Evolutionary conservation across 2,888 invertebrate genomes (phyloP), one percentile per base, ranked within the genome.

Genomic region (Oligia fasciuncula): DNA sequence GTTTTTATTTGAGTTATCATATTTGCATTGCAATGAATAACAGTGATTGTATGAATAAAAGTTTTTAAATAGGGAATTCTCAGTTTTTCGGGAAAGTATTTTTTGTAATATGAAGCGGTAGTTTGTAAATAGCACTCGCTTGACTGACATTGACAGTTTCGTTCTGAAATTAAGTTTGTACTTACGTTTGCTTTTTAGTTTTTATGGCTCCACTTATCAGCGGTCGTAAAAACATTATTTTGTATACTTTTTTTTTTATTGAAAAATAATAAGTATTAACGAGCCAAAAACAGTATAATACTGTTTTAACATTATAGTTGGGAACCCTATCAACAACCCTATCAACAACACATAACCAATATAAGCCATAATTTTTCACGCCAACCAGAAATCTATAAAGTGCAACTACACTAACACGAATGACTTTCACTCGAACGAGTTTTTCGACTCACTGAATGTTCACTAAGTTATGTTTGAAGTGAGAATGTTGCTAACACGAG

Each of bases 401-500:
- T 68, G 77, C 49, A 69, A 76, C 74, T 84, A 83, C 68, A 23
- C 40, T 49, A 66, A 83, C 68, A 29, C 72, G 74, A 76, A 85
- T 76, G 40, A 40, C 19, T 65, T 67, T 76, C 85, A 79, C 76
- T 71, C 75, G 74, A 85, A 51, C 46, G 81, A n/a, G 23, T 80
- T 80, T 73, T 57, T 60, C 86, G 81, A 81, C 19, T 71, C 80
- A 86, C 65, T 86, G 78, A 78, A 68, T 75, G 51, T 43, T 63
- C 6, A 72, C 74, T 13, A 80, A 80, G 43, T 86, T 74, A 65
- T 19, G 17, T 13, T 67, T 71, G 49, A 81, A 82, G 62, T 73
- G 67, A 70, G 43, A 73, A 57, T 40, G 71, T 63, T 76, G 9
- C n/a, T 5, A 14, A 35, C 66, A 65, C 71, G 46, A 70, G 51